Base-by-base conservation (phyloP, 53 echinoderm and acorn worm genomes). In the Zoroaster sp. region DNA sequence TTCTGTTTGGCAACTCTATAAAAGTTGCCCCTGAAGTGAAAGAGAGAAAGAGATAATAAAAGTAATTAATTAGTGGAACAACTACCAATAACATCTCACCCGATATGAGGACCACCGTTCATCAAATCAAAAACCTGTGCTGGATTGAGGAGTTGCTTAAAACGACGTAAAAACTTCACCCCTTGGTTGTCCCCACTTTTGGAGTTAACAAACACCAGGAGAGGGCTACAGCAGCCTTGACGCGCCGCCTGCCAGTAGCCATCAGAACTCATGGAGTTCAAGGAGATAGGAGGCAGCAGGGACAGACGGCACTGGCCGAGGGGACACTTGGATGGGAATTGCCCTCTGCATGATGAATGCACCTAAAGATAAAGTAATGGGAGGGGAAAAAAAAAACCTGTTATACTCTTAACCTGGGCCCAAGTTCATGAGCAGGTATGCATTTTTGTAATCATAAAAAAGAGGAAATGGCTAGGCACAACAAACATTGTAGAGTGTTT, bases 161-260 rank as follows among this genome's bases (percentile, higher is more conserved):
- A 98, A 25, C 99, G 95, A 1, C 99, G 91, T 17, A 98, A 88
- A 87, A 98, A 98, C 87, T 94, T 95, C 47, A 98, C 99, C 12
- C 99, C 99, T 83, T 98, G 99, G 74, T 98, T 98, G 91, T 98
- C 99, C 1, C 99, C 99, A 46, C 96, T 98, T 74, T 96, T 96
- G 69, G 99, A 98, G 82, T 98, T 98, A 83, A 98, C 99, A 37
- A 98, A 98, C 82, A 98, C 99, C 28, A 96, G 90, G 71, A 99
- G 92, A 41, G 99, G 99, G 80, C 99, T 99, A 47, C 93, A 91
- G 73, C 99, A 99, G 72, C 99, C 95, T 45, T 94, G 91, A 30
- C 92, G 92, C 7, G 94, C 89, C 15, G 99, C 99, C 92, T 95
- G 95, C 99, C 99, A 99, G 91, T 96, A 99, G 44, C 99, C 99